Evolutionary conservation across 2,797 vertebrate genomes (phyloP).

Genomic region (Discoglossus pictus): DNA sequence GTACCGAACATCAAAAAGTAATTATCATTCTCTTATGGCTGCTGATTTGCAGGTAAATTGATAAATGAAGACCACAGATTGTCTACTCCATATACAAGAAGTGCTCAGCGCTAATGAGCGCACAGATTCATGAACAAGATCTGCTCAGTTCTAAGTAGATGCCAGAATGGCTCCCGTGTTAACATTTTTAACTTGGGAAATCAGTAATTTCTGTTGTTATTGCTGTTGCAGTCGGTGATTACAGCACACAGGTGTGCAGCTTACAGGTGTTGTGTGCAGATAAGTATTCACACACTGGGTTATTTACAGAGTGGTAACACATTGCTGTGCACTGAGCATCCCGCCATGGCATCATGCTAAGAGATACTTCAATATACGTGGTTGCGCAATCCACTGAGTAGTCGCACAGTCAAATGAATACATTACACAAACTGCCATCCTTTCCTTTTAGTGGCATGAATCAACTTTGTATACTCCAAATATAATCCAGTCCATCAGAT

Average conservation of each 20-base stretch:
- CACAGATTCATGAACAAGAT: slow-evolving; percentile 23
- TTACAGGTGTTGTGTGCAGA: slow-evolving; percentile 33
- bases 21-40: slow-evolving; percentile 1
- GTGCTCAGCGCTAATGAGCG: slow-evolving; percentile 24
- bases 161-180: slow-evolving; percentile 35
- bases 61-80: slow-evolving; percentile 32
- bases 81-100: slow-evolving; percentile 26
- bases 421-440: no score
- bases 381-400: background rate
- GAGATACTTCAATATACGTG: no score
- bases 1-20: no score
- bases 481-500: no score
- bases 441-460: no score
- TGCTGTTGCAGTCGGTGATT: slow-evolving; percentile 25
- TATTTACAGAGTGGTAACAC: slow-evolving; percentile 6
- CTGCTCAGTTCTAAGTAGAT: slow-evolving; percentile 24
- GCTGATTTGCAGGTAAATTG: slow-evolving; percentile 26
- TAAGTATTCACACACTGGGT: slow-evolving; percentile 14
- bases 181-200: slow-evolving; percentile 30
- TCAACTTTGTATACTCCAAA: no score
- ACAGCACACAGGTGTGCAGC: slow-evolving; percentile 41
- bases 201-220: slow-evolving; percentile 30
- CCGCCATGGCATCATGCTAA: background rate
- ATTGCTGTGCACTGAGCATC: background rate
- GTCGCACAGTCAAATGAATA: background rate